Percentiles rank a stretch among this genome's conserved stretches.
Evolutionary conservation across 2,888 invertebrate species (phyloP).

Genomic region (Phragmatobia fuliginosa): DNA sequence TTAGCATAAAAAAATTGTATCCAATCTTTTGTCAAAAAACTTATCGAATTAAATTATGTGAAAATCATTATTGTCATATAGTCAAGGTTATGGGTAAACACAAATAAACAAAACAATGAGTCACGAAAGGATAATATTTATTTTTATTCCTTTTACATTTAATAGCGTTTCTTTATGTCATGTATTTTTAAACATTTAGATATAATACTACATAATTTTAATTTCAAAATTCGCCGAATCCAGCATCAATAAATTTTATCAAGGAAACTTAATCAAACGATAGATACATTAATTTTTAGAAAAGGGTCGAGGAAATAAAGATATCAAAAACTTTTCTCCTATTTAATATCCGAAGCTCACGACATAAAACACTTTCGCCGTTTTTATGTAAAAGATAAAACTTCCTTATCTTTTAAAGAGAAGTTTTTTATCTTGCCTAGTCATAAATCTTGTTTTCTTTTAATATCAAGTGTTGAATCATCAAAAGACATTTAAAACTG

Average conservation of each 20-base stretch:
- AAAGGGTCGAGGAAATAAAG: not conserved
- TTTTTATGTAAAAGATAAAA: slow-evolving; percentile 1
- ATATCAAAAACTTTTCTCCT: not conserved
- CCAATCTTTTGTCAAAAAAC: too few species aligned
- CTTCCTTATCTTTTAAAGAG: not conserved
- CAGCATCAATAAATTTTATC: not conserved
- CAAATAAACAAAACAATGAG: too few species aligned
- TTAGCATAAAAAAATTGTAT: too few species aligned
- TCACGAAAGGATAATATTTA: too few species aligned
- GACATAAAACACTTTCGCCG: not conserved
- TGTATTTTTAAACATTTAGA: not conserved
- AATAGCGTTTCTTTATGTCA: too few species aligned
- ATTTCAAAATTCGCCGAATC: not conserved
- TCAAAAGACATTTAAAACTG: too few species aligned
- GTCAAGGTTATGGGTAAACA: too few species aligned
- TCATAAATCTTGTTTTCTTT: not conserved
- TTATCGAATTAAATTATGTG: too few species aligned
- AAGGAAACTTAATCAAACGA: not conserved
- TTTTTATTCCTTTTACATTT: too few species aligned
- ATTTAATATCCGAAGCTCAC: not conserved
- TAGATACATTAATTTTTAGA: not conserved
- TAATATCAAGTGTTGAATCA: not conserved
- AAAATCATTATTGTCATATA: too few species aligned
- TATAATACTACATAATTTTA: not conserved
- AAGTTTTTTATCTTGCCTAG: not conserved